Conservation (phyloP, 2,797 vertebrate genomes). For the Enteromius unitaeniatus region DNA sequence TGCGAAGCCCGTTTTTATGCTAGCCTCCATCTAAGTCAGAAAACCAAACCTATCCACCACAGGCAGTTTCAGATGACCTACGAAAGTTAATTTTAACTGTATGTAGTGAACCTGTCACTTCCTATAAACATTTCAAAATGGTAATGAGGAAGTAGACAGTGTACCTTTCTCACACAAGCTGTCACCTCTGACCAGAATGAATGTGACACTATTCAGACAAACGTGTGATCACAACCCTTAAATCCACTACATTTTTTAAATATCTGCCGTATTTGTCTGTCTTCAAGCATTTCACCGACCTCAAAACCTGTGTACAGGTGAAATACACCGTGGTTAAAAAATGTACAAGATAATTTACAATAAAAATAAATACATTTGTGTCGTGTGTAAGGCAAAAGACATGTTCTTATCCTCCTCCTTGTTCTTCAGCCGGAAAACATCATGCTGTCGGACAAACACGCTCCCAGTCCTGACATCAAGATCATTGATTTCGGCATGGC, state of each 20-base stretch:
- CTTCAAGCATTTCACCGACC: not conserved
- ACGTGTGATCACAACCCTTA: not conserved
- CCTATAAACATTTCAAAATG: not conserved
- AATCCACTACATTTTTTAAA: not conserved
- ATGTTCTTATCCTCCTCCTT: not conserved
- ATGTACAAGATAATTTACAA: not conserved
- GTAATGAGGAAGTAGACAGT: constrained; percentile 2
- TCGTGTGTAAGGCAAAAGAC: not conserved
- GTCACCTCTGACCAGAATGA: not conserved
- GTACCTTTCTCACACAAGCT: constrained; percentile 3
- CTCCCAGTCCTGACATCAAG: constrained; percentile 75
- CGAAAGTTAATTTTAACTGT: not conserved
- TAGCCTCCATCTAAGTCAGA: not conserved
- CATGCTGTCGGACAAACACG: constrained; percentile 79
- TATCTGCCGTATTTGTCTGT: not conserved
- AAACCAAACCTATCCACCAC: not conserved
- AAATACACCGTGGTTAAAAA: not conserved
- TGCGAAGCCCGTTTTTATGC: not conserved
- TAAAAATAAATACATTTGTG: not conserved
- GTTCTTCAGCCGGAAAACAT: constrained; percentile 81
- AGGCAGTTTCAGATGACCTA: constrained; percentile 5
- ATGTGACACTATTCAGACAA: not conserved
- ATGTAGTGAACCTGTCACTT: not conserved
- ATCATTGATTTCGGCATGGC: constrained; percentile 85
- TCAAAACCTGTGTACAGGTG: not conserved